Base-by-base conservation (phyloP, 2,113 vertebrate species). In the Ceyx melanurus region DNA sequence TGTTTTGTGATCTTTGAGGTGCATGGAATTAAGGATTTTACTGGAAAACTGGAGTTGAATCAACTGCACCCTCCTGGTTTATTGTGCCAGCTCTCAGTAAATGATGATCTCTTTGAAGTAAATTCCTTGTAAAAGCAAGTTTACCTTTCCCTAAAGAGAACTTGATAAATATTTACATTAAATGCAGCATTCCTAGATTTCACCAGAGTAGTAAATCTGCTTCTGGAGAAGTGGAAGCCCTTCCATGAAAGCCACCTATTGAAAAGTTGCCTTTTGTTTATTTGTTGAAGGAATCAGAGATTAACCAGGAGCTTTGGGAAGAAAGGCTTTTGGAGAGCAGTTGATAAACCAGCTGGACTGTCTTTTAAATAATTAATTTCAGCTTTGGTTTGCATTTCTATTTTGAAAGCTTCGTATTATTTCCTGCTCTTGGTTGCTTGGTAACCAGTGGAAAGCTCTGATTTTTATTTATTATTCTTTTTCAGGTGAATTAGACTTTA, bases 281-380 rank as follows among this genome's bases (percentile, higher is more conserved):
- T 82, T 95, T 82, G 45, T 89, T 81, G 76, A 91, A 92, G 67
- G 82, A 58, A 64, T 77, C 78, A 60, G 81, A 73, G 84, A 73
- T 93, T 88, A 92, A 87, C 88, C 78, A 84, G 51, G 60, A 75
- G 92, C 64, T 88, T 62, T 89, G 82, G 20, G 77, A 89, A 70
- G 75, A 81, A 77, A 60, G 42, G 57, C 58, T 89, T 93, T 96
- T 65, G 82, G 67, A 84, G 62, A 46, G 51, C 54, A 72, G 66
- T 54, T 94, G 91, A 91, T 89, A 94, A 91, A 91, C 78, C 58
- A 77, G 46, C 89, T 91, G 90, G 85, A 89, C 85, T 94, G 85
- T 85, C 71, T 94, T 82, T 26, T 95, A 94, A 96, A 94, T 94
- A 94, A 96, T 95, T 94, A 82, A 95, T 96, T 92, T 91, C 58